Base-by-base conservation (phyloP, 1,140 invertebrate species). In the Drusus annulatus region DNA sequence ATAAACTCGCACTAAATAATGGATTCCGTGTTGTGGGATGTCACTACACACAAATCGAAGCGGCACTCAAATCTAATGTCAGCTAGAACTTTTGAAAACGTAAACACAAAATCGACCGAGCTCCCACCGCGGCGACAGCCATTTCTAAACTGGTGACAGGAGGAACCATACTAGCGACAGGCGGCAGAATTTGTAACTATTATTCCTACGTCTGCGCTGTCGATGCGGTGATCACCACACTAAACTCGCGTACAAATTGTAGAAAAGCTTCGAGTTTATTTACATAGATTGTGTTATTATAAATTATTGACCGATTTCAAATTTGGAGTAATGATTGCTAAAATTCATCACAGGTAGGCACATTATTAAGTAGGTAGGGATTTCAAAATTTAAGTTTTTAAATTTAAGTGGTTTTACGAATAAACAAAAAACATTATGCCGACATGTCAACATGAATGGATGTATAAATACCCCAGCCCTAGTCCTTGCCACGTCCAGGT, bases 121-220 rank as follows among this genome's bases (percentile, higher is more conserved):
- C 78, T 79, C 78, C 78, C 78, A 51, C 78, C 25, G 17, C 68
- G 78, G 68, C 76, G 25, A 52, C 65, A 45, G 68, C 78, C 78
- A 79, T 79, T 73, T 36, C 78, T 73, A 15, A 79, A 79, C 78
- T 79, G 36, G 78, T 73, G 76, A 78, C 69, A 74, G 50, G 21
- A 25, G 51, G 16, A 31, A 15, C 23, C 13, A 15, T 51, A 74
- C 50, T 54, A 54, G 69, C 52, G 65, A 31, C 65, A 69, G 8
- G 69, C 52, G 69, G 36, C 45, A 3, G 17, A 17, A 17, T 13
- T 45, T 19, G 0, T 31, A 51, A 71, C n/a, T 17, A 71, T 3
- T 45, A 45, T 45, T 50, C 51, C 21, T 16, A 71, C 68, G 68
- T 50, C 68, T 71, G 68, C 68, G 68, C 68, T 19, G 62, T 60